Conservation (phyloP, 2,113 vertebrate genomes). For the Elephantulus edwardii region DNA sequence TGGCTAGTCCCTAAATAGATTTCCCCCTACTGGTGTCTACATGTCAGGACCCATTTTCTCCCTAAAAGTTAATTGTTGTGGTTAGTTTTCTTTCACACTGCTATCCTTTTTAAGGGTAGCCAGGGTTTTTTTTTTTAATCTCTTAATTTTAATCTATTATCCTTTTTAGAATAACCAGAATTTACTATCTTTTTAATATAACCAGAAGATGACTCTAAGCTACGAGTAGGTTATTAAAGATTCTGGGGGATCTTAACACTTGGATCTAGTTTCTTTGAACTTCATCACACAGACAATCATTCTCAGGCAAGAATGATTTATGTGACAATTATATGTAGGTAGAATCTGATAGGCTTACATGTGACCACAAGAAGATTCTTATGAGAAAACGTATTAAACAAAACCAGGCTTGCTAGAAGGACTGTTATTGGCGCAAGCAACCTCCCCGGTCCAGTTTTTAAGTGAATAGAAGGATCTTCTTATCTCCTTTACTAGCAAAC, state of each 20-base stretch:
- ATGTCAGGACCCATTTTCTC: slow-evolving; percentile 37
- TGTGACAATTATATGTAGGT: background rate
- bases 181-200: too few species aligned
- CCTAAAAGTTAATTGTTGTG: background rate
- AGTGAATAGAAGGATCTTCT: slow-evolving; percentile 20
- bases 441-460: slow-evolving; percentile 6
- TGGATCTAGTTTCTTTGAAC: background rate
- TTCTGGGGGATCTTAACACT: background rate
- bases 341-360: background rate
- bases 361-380: background rate
- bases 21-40: slow-evolving; percentile 29
- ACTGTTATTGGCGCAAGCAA: background rate
- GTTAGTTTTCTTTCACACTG: slow-evolving; percentile 34
- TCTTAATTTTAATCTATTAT: too few species aligned
- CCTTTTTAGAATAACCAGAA: slow-evolving; percentile 56
- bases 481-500: slow-evolving; percentile 22
- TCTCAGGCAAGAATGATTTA: background rate
- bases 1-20: slow-evolving; percentile 27
- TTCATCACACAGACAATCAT: slow-evolving; percentile 17
- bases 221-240: background rate
- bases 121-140: background rate
- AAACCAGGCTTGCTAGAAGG: background rate
- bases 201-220: slow-evolving; percentile 34
- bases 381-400: slow-evolving; percentile 16
- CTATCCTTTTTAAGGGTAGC: slow-evolving; percentile 14